Evolutionary conservation across 1,140 invertebrate species (phyloP).

Genomic region (Pissodes strobi): DNA sequence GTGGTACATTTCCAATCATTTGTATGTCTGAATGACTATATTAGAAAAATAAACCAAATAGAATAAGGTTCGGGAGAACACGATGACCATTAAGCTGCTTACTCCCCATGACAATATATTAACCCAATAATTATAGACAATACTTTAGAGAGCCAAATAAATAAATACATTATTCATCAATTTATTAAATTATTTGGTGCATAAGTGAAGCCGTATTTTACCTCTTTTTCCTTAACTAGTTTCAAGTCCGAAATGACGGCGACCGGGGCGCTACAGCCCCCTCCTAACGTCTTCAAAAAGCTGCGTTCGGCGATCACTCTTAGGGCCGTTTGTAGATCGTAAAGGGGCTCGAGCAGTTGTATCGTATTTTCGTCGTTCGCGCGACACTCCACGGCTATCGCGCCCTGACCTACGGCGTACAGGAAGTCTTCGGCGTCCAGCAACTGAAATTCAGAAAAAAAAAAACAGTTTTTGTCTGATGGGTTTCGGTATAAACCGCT

Average conservation of each 20-base stretch:
- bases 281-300: slow-evolving; percentile 86
- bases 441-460: slow-evolving; percentile 58
- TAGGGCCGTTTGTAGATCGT: slow-evolving; percentile 75
- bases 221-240: slow-evolving; percentile 40
- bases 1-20: too few relatives aligned
- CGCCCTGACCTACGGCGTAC: slow-evolving; percentile 96
- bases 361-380: slow-evolving; percentile 79
- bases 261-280: slow-evolving; percentile 96
- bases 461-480: too few relatives aligned
- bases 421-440: slow-evolving; percentile 77
- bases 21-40: too few relatives aligned
- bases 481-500: too few relatives aligned
- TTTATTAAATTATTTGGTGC: background rate
- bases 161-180: background rate
- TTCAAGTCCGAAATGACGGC: slow-evolving; percentile 75
- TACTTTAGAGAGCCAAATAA: too few relatives aligned
- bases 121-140: too few relatives aligned
- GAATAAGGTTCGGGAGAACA: too few relatives aligned
- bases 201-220: too few relatives aligned
- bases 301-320: slow-evolving; percentile 85
- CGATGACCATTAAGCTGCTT: too few relatives aligned
- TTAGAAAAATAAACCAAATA: too few relatives aligned
- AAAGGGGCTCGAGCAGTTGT: slow-evolving; percentile 69
- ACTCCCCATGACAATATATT: too few relatives aligned
- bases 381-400: slow-evolving; percentile 90